A percentile compares a stretch with the other conserved stretches of the same genome.
These are phyloP conservation scores for Pseudococcus jackbeardsleyi DNA, from an alignment of 2,888 invertebrate genomes.

Conservation along the genomic window DNA sequence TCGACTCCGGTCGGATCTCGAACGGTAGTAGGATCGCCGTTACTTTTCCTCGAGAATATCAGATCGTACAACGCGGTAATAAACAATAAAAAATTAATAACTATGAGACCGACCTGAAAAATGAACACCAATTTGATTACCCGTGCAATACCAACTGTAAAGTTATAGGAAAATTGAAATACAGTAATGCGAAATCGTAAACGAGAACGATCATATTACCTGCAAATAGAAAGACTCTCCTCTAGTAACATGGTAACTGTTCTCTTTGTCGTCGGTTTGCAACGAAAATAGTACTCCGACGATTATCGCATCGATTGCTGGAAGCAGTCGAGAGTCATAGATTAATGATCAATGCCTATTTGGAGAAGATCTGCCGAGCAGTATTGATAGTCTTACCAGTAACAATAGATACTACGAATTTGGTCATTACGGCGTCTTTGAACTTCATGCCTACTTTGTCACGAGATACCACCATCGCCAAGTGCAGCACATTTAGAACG, in stretches of 20 bases:
- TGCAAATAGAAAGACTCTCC: conserved; percentile 91
- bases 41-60: conserved; percentile 80
- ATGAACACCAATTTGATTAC: conserved; percentile 23
- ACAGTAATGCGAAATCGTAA: not conserved
- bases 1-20: conserved; percentile 74
- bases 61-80: conserved; percentile 86
- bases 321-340: conserved; percentile 68
- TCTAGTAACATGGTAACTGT: conserved; percentile 81
- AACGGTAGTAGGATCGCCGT: conserved; percentile 84
- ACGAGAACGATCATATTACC: conserved; percentile 71
- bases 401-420: conserved; percentile 82
- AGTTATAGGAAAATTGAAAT: not conserved
- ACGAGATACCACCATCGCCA: conserved; percentile 89
- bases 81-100: conserved; percentile 81
- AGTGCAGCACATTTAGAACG: conserved; percentile 83
- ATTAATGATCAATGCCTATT: not conserved
- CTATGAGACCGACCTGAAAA: conserved; percentile 81
- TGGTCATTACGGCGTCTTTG: conserved; percentile 81
- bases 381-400: conserved; percentile 77
- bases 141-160: not conserved
- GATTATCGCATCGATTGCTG: conserved; percentile 84
- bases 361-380: not conserved
- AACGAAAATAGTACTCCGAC: conserved; percentile 87
- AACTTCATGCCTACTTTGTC: conserved; percentile 85
- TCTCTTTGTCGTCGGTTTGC: conserved; percentile 84